These are phyloP conservation scores for Halictus rubicundus DNA, from an alignment of 1,140 invertebrate genomes.

Conservation along the genomic window DNA sequence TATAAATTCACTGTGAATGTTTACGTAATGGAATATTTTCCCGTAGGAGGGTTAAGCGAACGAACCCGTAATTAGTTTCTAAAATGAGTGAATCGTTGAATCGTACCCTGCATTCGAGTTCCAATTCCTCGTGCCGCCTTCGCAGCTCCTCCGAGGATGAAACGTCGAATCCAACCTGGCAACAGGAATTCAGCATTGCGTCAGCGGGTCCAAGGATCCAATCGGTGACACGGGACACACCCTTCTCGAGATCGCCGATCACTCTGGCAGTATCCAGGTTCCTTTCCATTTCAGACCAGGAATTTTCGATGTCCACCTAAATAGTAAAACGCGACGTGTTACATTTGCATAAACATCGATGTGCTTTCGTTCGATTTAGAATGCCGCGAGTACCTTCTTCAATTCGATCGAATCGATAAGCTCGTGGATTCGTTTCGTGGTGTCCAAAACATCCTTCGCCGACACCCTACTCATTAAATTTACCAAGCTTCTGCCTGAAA, in stretches of 20 bases:
- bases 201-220: constrained; percentile 90
- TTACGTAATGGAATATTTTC: too few species aligned
- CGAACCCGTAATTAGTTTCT: too few species aligned
- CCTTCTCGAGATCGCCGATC: constrained; percentile 83
- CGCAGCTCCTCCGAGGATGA: constrained; percentile 86
- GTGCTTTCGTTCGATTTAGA: not conserved
- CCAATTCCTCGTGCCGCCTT: constrained; percentile 87
- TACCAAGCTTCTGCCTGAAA: constrained; percentile 63
- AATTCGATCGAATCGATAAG: constrained; percentile 83
- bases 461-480: constrained; percentile 74
- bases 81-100: too few species aligned
- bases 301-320: constrained; percentile 81
- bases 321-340: not conserved
- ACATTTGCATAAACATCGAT: not conserved
- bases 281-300: constrained; percentile 83
- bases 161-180: constrained; percentile 87
- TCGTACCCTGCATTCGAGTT: constrained; percentile 87
- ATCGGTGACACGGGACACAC: constrained; percentile 85
- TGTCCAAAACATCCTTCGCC: constrained; percentile 83
- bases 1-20: too few species aligned
- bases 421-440: constrained; percentile 81
- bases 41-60: too few species aligned
- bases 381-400: constrained; percentile 78
- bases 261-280: constrained; percentile 83
- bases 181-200: constrained; percentile 85